A percentile compares a stretch with the other conserved stretches of the same genome.
These are phyloP conservation scores for Oncorhynchus mykiss DNA, from an alignment of 2,113 vertebrate genomes.

Conservation along the genomic window DNA sequence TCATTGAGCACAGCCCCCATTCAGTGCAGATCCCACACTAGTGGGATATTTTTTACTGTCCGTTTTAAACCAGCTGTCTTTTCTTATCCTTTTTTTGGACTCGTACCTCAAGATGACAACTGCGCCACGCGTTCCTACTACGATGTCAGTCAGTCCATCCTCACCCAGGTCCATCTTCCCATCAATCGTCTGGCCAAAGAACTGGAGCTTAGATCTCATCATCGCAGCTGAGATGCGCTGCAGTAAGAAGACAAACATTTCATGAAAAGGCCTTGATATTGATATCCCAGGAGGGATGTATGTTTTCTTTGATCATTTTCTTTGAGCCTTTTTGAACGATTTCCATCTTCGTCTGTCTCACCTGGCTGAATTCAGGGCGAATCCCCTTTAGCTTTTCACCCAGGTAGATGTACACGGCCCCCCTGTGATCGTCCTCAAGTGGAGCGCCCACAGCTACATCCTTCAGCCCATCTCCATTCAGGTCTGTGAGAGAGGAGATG, in stretches of 20 bases:
- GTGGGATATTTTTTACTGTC: constrained; percentile 69
- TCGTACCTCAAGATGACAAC: constrained; percentile 78
- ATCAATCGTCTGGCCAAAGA: constrained; percentile 80
- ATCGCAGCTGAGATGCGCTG: constrained; percentile 71
- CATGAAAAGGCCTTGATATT: too few relatives aligned
- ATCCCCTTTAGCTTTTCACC: constrained; percentile 64
- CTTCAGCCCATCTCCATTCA: constrained; percentile 76
- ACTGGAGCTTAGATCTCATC: constrained; percentile 52
- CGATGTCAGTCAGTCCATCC: constrained; percentile 77
- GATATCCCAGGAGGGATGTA: too few relatives aligned
- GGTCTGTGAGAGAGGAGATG: constrained; percentile 71
- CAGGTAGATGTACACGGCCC: constrained; percentile 83
- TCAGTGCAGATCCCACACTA: constrained; percentile 72
- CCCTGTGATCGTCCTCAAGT: constrained; percentile 73
- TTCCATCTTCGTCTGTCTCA: constrained; percentile 29
- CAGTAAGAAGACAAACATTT: constrained; percentile 1
- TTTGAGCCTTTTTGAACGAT: background rate
- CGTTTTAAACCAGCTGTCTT: background rate
- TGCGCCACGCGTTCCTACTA: constrained; percentile 72
- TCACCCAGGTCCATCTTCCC: constrained; percentile 74
- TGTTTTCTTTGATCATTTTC: background rate
- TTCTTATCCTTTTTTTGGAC: background rate
- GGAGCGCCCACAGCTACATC: constrained; percentile 85
- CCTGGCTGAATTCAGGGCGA: constrained; percentile 66
- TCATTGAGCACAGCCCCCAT: constrained; percentile 59